Evolutionary conservation across 2,797 vertebrate species (phyloP).

Genomic region (Myripristis jacobus): DNA sequence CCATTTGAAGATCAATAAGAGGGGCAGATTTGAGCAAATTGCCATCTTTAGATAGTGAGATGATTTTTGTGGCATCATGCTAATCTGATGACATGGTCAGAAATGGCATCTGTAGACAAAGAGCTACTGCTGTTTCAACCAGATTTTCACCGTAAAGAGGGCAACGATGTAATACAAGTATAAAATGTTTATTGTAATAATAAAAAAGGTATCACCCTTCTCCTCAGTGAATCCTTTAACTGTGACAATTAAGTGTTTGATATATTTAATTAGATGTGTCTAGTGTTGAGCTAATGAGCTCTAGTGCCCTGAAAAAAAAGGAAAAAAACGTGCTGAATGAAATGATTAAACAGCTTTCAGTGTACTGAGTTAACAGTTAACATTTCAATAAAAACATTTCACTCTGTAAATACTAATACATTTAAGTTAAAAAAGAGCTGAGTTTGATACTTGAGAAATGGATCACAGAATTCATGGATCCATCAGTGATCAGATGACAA

Average conservation of each 20-base stretch:
- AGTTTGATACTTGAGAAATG: not conserved
- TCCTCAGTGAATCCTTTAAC: not conserved
- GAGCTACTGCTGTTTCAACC: too few species aligned
- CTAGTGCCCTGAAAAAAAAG: not conserved
- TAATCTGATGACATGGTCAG: too few species aligned
- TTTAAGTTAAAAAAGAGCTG: not conserved
- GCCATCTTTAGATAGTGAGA: too few species aligned
- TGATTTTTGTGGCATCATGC: too few species aligned
- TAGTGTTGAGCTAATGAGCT: not conserved
- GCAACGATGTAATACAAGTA: not conserved
- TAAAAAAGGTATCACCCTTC: not conserved
- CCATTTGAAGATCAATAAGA: not conserved
- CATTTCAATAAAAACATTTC: not conserved
- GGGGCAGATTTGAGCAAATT: too few species aligned
- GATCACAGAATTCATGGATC: not conserved
- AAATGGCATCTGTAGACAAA: too few species aligned
- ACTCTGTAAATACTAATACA: not conserved
- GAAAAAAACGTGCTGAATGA: not conserved
- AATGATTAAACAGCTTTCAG: not conserved
- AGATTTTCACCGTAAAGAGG: not conserved
- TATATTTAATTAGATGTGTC: not conserved
- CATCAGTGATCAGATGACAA: constrained; percentile 48
- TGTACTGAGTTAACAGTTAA: constrained; percentile 3
- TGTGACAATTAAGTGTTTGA: constrained; percentile 7
- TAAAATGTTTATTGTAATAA: constrained; percentile 1